Percentiles rank a stretch among this genome's conserved stretches.
phyloP scores from a whole-genome alignment of 1,140 invertebrate genomes.

The Heliconius hewitsoni region DNA sequence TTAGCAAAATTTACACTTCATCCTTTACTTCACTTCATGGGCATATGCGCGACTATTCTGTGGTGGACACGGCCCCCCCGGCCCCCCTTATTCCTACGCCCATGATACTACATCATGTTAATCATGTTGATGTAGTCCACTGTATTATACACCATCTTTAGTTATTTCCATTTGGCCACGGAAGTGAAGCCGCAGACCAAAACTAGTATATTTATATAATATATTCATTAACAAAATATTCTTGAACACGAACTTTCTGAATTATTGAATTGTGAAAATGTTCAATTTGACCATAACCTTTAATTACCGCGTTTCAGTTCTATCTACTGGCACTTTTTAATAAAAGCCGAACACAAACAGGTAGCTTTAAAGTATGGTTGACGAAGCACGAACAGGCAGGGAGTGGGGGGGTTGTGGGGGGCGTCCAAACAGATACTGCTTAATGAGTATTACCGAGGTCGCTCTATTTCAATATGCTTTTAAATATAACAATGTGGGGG shows the following conservation, averaged over 20 bases:
- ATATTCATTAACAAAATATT: neutral
- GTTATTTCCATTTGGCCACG: too few relatives aligned
- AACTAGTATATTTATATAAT: neutral
- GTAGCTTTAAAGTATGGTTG: constrained; percentile 10
- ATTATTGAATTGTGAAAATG: constrained; percentile 9
- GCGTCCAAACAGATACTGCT: constrained; percentile 9
- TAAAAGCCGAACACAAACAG: constrained; percentile 13
- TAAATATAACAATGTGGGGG: neutral
- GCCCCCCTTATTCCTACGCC: too few relatives aligned
- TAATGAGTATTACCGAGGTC: constrained; percentile 14
- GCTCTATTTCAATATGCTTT: constrained; percentile 7
- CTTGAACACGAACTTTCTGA: neutral
- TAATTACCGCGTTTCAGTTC: constrained; percentile 3
- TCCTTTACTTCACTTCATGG: too few relatives aligned
- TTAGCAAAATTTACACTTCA: too few relatives aligned
- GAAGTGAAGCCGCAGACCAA: too few relatives aligned
- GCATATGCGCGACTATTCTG: too few relatives aligned
- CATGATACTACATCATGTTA: too few relatives aligned
- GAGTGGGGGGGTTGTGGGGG: neutral
- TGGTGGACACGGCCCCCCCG: too few relatives aligned
- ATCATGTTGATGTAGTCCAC: too few relatives aligned
- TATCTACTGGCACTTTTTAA: constrained; percentile 10
- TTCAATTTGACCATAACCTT: constrained; percentile 12
- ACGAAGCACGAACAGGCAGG: constrained; percentile 3
- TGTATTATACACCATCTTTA: too few relatives aligned